A percentile compares a stretch with the other conserved stretches of the same genome.
Conservation (phyloP, 2,888 invertebrate species). For the Lithophane socia region DNA sequence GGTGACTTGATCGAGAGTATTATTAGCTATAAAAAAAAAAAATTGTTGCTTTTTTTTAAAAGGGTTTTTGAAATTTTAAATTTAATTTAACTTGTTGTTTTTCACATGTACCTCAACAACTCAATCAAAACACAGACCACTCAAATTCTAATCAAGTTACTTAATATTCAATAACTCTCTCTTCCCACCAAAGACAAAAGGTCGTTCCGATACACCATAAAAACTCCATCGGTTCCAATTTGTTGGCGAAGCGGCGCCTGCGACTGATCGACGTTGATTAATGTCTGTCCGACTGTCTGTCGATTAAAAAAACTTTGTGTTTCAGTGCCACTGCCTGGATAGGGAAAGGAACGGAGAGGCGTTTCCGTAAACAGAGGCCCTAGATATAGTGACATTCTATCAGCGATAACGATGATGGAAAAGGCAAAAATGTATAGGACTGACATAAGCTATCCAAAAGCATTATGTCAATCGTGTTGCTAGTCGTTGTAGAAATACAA, state of each 20-base stretch:
- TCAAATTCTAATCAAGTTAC: slow-evolving; percentile 50
- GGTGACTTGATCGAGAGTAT: too few species aligned
- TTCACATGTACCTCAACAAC: too few species aligned
- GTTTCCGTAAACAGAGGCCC: not conserved
- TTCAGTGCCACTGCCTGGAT: slow-evolving; percentile 79
- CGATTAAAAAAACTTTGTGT: slow-evolving; percentile 88
- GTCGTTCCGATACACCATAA: slow-evolving; percentile 64
- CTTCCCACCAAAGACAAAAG: slow-evolving; percentile 63
- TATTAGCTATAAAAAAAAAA: too few species aligned
- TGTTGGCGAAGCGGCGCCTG: slow-evolving; percentile 75
- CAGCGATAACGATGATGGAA: too few species aligned
- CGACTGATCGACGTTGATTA: slow-evolving; percentile 89
- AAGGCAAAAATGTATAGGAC: too few species aligned
- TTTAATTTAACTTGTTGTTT: too few species aligned
- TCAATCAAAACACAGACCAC: slow-evolving; percentile 22
- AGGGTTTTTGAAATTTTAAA: too few species aligned
- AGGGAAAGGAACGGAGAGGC: slow-evolving; percentile 68
- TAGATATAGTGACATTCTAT: too few species aligned
- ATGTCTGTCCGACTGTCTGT: slow-evolving; percentile 86
- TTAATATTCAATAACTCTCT: slow-evolving; percentile 47
- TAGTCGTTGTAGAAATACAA: too few species aligned
- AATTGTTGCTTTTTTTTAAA: too few species aligned
- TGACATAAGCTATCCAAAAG: too few species aligned
- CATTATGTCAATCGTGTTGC: too few species aligned
- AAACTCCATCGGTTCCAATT: slow-evolving; percentile 60